These are phyloP conservation scores for Iselma pallidipennis DNA, from an alignment of 2,888 invertebrate species.

Conservation along the genomic window DNA sequence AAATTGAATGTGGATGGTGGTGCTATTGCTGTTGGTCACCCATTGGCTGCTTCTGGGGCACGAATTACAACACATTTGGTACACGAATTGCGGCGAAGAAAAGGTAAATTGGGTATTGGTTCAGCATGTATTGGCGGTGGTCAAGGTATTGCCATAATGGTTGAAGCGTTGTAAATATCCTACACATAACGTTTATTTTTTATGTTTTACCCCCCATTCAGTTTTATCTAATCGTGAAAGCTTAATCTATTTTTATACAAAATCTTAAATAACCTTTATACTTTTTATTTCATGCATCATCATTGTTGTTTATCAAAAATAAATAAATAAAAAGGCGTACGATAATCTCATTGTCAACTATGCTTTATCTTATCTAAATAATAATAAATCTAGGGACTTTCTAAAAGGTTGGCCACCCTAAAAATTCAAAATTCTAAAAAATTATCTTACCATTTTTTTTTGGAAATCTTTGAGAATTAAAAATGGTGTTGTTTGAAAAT, in stretches of 20 bases:
- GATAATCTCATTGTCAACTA: no score
- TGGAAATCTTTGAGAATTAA: no score
- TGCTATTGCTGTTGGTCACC: conserved; percentile 96
- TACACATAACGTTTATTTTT: not conserved
- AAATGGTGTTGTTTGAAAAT: no score
- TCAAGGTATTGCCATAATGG: conserved; percentile 92
- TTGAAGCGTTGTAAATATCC: conserved; percentile 70
- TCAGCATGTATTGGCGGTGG: conserved; percentile 99
- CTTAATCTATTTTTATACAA: not conserved
- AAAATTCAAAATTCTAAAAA: no score
- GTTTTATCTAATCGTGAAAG: not conserved
- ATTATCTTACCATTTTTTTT: no score
- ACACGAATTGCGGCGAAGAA: conserved; percentile 85
- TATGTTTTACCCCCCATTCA: not conserved
- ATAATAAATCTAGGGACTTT: no score
- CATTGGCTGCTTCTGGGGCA: conserved; percentile 91
- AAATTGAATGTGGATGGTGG: conserved; percentile 96
- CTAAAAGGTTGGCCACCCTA: no score
- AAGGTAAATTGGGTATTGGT: conserved; percentile 86
- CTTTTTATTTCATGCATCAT: not conserved
- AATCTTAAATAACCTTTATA: not conserved
- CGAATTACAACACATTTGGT: conserved; percentile 90
- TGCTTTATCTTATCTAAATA: no score
- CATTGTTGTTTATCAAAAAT: no score
- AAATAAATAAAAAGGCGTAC: no score